These are phyloP conservation scores for Philaethria dido DNA, from an alignment of 2,888 invertebrate genomes.

Conservation along the genomic window DNA sequence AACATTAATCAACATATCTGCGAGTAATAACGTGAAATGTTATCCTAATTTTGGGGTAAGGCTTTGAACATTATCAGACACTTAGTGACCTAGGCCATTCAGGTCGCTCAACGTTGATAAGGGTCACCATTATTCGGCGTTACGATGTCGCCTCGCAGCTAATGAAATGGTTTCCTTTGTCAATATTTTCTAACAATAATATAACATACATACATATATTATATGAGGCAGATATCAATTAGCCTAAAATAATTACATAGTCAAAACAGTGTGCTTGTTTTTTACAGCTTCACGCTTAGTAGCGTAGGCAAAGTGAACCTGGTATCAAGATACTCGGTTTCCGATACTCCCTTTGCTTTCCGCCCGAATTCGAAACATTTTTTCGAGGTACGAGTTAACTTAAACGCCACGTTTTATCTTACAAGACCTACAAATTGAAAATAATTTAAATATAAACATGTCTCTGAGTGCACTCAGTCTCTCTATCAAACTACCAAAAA, in stretches of 20 bases:
- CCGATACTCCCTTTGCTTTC: no score
- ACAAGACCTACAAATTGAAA: no score
- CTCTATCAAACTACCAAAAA: no score
- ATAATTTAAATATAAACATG: no score
- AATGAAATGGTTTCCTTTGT: slow-evolving; percentile 15
- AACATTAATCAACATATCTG: slow-evolving; percentile 19
- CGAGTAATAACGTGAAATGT: slow-evolving; percentile 12
- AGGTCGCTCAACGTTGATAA: slow-evolving; percentile 16
- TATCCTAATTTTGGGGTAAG: slow-evolving; percentile 19
- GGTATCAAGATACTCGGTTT: no score
- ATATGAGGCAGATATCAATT: neutral
- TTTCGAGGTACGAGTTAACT: no score
- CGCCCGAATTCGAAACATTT: no score
- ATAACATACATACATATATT: neutral
- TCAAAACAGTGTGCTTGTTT: no score
- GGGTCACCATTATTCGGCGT: slow-evolving; percentile 23
- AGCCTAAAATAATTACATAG: neutral
- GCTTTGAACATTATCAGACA: slow-evolving; percentile 23
- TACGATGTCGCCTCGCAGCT: slow-evolving; percentile 11
- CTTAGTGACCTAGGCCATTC: slow-evolving; percentile 25
- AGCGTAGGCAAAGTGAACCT: no score
- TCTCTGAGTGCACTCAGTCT: no score
- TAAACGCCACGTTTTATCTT: no score
- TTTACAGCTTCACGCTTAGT: no score
- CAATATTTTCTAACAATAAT: slow-evolving; percentile 9